phyloP scores from a whole-genome alignment of 2,888 invertebrate species.

The Ochropleura leucogaster region DNA sequence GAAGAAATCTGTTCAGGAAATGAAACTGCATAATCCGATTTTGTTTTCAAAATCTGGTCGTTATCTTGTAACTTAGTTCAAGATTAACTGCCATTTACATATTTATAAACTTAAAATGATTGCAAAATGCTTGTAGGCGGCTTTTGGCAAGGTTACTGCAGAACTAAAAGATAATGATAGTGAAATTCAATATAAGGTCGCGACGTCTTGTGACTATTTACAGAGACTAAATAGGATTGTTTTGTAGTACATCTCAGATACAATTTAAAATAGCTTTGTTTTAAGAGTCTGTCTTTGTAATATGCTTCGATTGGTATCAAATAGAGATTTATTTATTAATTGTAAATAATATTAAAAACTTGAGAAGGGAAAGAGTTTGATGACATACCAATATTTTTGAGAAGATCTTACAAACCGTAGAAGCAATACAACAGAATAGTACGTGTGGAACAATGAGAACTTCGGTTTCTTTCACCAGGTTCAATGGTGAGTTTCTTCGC shows the following conservation, averaged over 20 bases:
- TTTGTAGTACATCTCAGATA: neutral
- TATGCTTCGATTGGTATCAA: conserved; percentile 1
- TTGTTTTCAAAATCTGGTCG: neutral
- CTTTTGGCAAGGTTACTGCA: conserved; percentile 28
- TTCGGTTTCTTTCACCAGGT: neutral
- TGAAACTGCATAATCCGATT: neutral
- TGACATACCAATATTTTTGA: neutral
- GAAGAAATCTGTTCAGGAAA: neutral
- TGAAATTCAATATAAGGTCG: conserved; percentile 46
- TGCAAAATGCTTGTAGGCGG: conserved; percentile 42
- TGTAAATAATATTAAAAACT: too few relatives aligned
- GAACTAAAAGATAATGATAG: conserved; percentile 33
- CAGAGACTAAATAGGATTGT: conserved; percentile 17
- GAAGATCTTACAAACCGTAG: neutral
- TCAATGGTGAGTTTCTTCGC: neutral
- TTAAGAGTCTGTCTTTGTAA: neutral
- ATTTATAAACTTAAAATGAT: conserved; percentile 22
- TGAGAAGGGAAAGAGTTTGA: neutral
- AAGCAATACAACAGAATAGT: too few relatives aligned
- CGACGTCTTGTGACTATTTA: conserved; percentile 6
- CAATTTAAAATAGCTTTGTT: conserved; percentile 14
- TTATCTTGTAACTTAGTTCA: conserved; percentile 3
- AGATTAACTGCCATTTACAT: conserved; percentile 12
- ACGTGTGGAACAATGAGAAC: neutral
- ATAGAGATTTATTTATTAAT: neutral